Base-by-base conservation (phyloP, 2,888 invertebrate species). In the Rhingia rostrata region DNA sequence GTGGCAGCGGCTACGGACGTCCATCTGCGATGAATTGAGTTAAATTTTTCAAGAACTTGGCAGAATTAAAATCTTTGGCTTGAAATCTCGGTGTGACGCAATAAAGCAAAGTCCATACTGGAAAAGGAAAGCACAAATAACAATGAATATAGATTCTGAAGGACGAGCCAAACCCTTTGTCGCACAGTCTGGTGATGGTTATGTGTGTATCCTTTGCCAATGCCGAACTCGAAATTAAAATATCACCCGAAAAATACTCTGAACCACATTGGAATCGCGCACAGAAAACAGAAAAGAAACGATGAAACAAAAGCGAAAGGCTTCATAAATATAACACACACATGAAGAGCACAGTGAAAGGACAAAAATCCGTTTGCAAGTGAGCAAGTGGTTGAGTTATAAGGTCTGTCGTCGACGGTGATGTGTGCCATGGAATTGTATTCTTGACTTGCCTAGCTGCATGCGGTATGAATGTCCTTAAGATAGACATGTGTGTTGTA, bases 171-270 rank as follows among this genome's bases (percentile, higher is more conserved):
- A 67, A 47, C 61, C 72, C 78, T 78, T 82, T 9, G 41, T 32
- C 35, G 30, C 32, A 39, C 30, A 67, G 30, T 41, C 32, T 7
- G 33, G 32, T 30, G 30, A 14, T 22, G 3, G 45, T 45, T 6
- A 30, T 33, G 22, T 14, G 37, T 9, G 7, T 43, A 60, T 78
- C 61, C 72, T 61, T 63, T 66, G 53, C 54, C 74, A 80, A 79
- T 80, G 79, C 79, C 79, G 64, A 74, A 74, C 45, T 70, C 47
- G 45, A 80, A 80, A 84, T 84, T 84, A 84, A 84, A 74, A 80
- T 74, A 80, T 84, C 79, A 69, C 74, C 69, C 30, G 49, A 63
- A 84, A 74, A 63, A 70, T 35, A 64, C 39, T 22, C 22, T 66
- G 63, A 78, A 60, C 61, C 56, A 70, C 49, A 63, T 70, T 53